A percentile compares a stretch with the other conserved stretches of the same genome.
These are phyloP conservation scores for Samia ricini DNA, from an alignment of 1,140 invertebrate genomes.

Conservation along the genomic window DNA sequence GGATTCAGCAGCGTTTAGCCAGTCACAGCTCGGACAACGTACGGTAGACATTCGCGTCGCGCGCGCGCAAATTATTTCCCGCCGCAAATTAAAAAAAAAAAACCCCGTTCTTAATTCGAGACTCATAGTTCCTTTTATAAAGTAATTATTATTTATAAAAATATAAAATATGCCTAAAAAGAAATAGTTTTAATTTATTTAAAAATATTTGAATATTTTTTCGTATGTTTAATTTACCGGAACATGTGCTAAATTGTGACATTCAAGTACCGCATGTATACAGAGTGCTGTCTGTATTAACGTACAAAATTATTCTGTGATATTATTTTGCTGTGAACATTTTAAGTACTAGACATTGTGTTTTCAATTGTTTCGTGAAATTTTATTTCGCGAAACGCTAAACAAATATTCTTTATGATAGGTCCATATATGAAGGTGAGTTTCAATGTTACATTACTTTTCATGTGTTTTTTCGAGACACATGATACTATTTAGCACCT, in stretches of 20 bases:
- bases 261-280: conserved; percentile 42
- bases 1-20: conserved; percentile 58
- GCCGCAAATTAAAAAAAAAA: conserved; percentile 53
- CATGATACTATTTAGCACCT: background rate
- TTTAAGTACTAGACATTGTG: conserved; percentile 31
- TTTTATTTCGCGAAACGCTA: conserved; percentile 64
- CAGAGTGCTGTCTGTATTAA: conserved; percentile 48
- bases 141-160: conserved; percentile 27
- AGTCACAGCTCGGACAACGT: conserved; percentile 63
- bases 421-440: conserved; percentile 77
- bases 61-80: conserved; percentile 52
- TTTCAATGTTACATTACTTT: conserved; percentile 26
- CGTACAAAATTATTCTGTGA: conserved; percentile 60
- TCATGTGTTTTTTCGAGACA: background rate
- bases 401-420: conserved; percentile 73
- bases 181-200: conserved; percentile 41
- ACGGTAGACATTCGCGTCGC: conserved; percentile 50
- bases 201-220: conserved; percentile 19
- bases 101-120: conserved; percentile 28
- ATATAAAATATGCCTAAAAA: conserved; percentile 71
- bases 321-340: conserved; percentile 60
- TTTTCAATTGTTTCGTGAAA: conserved; percentile 56
- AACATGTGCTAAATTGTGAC: conserved; percentile 56
- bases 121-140: conserved; percentile 37
- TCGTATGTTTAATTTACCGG: conserved; percentile 26